Evolutionary conservation across 2,888 invertebrate species (phyloP), one percentile per base, ranked within the genome.

Genomic region (Himalopsyche japonica): DNA sequence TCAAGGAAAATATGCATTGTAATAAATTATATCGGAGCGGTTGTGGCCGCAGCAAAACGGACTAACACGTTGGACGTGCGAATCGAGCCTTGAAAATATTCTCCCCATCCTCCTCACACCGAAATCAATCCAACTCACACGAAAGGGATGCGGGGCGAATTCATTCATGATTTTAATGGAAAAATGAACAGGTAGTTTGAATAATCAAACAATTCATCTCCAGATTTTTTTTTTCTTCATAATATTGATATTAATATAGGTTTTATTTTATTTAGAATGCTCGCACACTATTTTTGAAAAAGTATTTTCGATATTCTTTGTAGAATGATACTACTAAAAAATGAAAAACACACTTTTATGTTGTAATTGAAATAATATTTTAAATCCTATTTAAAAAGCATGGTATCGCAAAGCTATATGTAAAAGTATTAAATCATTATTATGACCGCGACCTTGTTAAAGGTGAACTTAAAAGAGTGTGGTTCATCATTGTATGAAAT

Each of bases 91-190:
- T 30, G 80, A 12, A 77, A 80, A 84, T 84, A 81, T 82, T 81
- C 79, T 48, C 20, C 49, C 47, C 43, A 48, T 81, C 81, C 81
- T 57, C 79, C 15, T 84, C 49, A 12, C n/a, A 48, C 84, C 70
- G 64, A 43, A 70, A 70, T 64, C 76, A 37, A 47, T 76, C 30
- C 48, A n/a, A 32, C 34, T 24, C 30, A 34, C 30, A 57, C 37
- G 80, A 79, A 57, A 78, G 43, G 34, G 64, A 37, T 48, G n/a
- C 24, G 79, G 12, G 76, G 47, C 79, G n/a, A 34, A 43, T 85
- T 85, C 84, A 85, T 85, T 85, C 84, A 85, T 85, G 82, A 34
- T 79, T 80, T 85, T 85, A 85, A 85, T 85, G 82, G 84, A 79
- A 85, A 82, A 81, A 79, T 78, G 79, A 27, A 27, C 70, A 70